Conservation (phyloP, 2,113 vertebrate species). For the Callithrix jacchus region DNA sequence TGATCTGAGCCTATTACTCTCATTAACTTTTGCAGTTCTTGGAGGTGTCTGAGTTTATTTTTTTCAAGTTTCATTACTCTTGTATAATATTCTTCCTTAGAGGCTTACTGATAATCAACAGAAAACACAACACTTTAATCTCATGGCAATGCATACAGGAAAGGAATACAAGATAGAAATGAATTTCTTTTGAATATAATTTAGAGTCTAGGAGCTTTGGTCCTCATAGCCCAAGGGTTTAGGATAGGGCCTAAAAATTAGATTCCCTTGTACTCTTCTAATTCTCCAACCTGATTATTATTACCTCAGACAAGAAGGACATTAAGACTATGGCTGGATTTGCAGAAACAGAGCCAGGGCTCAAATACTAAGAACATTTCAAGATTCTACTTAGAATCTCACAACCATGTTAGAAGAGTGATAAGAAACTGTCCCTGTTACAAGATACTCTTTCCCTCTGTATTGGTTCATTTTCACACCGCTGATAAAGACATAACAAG, state of each 20-base stretch:
- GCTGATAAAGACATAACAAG: too few species aligned
- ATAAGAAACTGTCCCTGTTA: neutral
- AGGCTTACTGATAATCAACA: neutral
- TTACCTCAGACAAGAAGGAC: neutral
- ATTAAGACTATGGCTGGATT: neutral
- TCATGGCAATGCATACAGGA: neutral
- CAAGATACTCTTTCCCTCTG: neutral
- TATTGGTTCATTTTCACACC: too few species aligned
- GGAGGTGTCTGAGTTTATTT: neutral
- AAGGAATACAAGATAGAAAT: neutral
- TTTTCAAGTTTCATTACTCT: conserved; percentile 15
- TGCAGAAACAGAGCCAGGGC: neutral
- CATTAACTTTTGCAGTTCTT: neutral
- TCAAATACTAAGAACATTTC: neutral
- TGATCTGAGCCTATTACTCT: neutral
- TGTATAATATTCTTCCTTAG: conserved; percentile 13
- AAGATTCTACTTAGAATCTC: neutral
- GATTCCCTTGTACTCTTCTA: neutral
- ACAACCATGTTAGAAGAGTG: neutral
- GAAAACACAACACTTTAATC: conserved; percentile 40
- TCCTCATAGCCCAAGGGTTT: neutral
- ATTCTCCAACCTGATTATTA: neutral
- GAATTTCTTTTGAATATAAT: neutral
- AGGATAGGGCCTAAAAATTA: neutral
- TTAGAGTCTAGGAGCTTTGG: neutral